phyloP scores from a whole-genome alignment of 1,140 invertebrate genomes.

The Scaptomyza montana region DNA sequence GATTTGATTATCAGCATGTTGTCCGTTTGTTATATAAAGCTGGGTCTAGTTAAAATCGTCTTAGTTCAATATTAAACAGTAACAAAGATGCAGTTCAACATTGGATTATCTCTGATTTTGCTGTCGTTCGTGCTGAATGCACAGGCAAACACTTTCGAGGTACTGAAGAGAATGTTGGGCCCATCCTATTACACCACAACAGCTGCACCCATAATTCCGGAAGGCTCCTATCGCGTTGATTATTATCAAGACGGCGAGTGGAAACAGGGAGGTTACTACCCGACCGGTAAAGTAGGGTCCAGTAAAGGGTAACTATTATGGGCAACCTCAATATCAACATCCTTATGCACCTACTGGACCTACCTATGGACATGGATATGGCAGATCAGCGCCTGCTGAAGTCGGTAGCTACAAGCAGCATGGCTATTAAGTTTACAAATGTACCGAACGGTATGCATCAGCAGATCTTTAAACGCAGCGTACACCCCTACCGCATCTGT shows the following conservation, averaged over 20 bases:
- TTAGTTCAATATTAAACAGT: conserved; percentile 8
- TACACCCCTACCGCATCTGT: no score
- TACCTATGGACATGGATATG: conserved; percentile 4
- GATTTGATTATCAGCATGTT: conserved; percentile 28
- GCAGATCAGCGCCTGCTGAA: conserved; percentile 6
- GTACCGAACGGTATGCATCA: no score
- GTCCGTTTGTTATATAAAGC: conserved; percentile 34
- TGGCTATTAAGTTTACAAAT: conserved; percentile 53
- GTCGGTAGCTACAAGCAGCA: conserved; percentile 55
- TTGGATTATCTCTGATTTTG: conserved; percentile 6
- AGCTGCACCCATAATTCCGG: conserved; percentile 48
- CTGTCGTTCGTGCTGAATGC: conserved; percentile 15
- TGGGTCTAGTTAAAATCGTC: not conserved
- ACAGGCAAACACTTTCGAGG: no score
- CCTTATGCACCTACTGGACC: conserved; percentile 6
- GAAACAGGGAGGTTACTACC: no score
- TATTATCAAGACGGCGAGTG: no score
- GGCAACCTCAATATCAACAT: conserved; percentile 26
- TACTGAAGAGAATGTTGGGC: no score
- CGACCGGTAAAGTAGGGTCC: conserved; percentile 27
- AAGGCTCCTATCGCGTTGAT: no score
- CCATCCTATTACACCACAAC: no score
- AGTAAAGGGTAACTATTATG: conserved; percentile 37
- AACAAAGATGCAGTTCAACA: conserved; percentile 46
- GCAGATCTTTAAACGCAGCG: no score